These are phyloP conservation scores for Verasper variegatus DNA, from an alignment of 2,113 vertebrate genomes.

Conservation along the genomic window DNA sequence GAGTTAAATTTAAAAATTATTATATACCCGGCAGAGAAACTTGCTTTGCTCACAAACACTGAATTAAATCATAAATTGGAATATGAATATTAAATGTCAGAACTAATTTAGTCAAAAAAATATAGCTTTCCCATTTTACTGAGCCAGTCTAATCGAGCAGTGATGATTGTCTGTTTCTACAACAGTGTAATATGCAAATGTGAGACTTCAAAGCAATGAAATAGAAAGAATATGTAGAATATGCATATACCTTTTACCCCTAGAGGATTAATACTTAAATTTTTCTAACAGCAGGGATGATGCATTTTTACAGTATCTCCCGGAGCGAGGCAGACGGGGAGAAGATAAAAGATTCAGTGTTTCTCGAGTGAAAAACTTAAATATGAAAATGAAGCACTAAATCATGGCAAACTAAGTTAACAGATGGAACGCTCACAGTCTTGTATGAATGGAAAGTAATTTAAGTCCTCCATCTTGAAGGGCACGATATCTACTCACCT, in stretches of 20 bases:
- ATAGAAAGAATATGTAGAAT: slow-evolving; percentile 29
- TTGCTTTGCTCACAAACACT: slow-evolving; percentile 37
- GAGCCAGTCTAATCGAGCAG: neutral
- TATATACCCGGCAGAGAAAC: slow-evolving; percentile 20
- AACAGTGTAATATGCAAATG: slow-evolving; percentile 47
- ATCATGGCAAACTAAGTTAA: neutral
- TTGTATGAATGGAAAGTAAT: neutral
- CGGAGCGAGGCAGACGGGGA: slow-evolving; percentile 18
- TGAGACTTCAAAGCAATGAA: slow-evolving; percentile 56
- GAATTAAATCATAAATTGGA: slow-evolving; percentile 38
- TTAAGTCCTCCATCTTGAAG: too few relatives aligned
- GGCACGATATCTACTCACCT: slow-evolving; percentile 83
- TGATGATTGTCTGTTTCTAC: slow-evolving; percentile 23
- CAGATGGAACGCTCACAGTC: neutral
- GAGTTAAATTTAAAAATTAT: slow-evolving; percentile 43
- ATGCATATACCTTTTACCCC: slow-evolving; percentile 27
- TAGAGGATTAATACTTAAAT: slow-evolving; percentile 36
- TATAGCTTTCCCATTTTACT: slow-evolving; percentile 24
- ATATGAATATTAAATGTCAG: slow-evolving; percentile 52
- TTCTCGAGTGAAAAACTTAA: slow-evolving; percentile 2
- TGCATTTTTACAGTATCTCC: slow-evolving; percentile 15
- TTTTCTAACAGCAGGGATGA: slow-evolving; percentile 31
- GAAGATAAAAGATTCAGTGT: slow-evolving; percentile 26
- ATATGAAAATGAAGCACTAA: neutral
- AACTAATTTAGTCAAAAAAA: slow-evolving; percentile 50